phyloP scores from a whole-genome alignment of 2,113 vertebrate species.

The Apus apus region DNA sequence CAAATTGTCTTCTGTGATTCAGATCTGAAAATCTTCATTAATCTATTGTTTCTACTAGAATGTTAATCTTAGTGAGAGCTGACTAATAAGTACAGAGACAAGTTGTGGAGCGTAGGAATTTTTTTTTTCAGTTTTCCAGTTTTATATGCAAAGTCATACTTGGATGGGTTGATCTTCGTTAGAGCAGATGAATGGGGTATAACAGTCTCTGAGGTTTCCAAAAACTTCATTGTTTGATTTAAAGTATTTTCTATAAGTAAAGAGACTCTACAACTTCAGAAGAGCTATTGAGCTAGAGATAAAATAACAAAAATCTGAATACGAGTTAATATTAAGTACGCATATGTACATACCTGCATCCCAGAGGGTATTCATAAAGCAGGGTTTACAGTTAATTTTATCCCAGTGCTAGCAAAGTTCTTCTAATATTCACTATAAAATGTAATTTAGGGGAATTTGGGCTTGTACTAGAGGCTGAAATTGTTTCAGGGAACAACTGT shows the following conservation, averaged over 20 bases:
- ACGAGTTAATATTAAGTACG: background rate
- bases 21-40: background rate
- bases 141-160: background rate
- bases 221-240: background rate
- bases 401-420: background rate
- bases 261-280: background rate
- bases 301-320: background rate
- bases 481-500: background rate
- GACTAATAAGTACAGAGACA: background rate
- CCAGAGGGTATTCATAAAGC: background rate
- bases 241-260: background rate
- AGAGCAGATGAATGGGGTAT: background rate
- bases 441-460: fast-evolving
- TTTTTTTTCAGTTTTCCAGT: background rate
- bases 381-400: background rate
- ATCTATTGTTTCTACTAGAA: background rate
- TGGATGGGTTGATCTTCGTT: background rate
- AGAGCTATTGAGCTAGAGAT: background rate
- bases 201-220: background rate
- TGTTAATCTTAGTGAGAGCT: background rate
- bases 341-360: background rate
- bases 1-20: background rate
- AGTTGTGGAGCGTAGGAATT: background rate
- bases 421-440: background rate
- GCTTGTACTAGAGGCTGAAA: background rate